A percentile compares a stretch with the other conserved stretches of the same genome.
phyloP scores from a whole-genome alignment of 2,888 invertebrate genomes.

The Globia sparganii region DNA sequence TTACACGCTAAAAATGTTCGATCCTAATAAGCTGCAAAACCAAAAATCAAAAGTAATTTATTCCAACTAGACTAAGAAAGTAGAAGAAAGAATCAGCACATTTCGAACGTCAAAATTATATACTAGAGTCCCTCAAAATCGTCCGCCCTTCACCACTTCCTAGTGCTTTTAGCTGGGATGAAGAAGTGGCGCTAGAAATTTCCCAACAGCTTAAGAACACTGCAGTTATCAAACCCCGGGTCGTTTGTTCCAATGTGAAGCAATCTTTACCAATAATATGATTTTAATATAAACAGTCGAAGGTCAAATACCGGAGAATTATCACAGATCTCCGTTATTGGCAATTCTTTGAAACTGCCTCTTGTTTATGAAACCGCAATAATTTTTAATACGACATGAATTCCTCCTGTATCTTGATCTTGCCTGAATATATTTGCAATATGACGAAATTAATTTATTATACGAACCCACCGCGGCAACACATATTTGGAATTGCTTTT shows the following conservation, averaged over 20 bases:
- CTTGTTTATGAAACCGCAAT: slow-evolving; percentile 39
- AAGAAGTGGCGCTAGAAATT: background rate
- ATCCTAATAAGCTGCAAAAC: background rate
- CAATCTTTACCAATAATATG: slow-evolving; percentile 14
- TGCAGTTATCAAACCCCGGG: background rate
- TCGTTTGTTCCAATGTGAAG: background rate
- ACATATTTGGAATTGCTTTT: slow-evolving; percentile 27
- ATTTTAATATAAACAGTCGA: slow-evolving; percentile 27
- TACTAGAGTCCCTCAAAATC: background rate
- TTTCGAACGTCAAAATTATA: background rate
- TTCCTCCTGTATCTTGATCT: slow-evolving; percentile 62
- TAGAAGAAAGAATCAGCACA: background rate
- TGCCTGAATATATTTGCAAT: slow-evolving; percentile 53
- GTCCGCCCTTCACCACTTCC: background rate
- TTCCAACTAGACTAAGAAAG: no score
- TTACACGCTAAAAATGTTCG: background rate
- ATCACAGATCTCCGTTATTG: slow-evolving; percentile 57
- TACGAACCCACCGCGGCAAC: slow-evolving; percentile 27
- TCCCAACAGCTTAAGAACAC: background rate
- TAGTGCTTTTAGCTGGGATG: background rate
- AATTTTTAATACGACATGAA: slow-evolving; percentile 57
- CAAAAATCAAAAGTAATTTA: no score
- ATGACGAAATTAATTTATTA: slow-evolving; percentile 45
- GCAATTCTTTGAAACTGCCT: slow-evolving; percentile 59
- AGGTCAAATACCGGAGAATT: slow-evolving; percentile 59